Conservation (phyloP, 2,113 vertebrate species). For the Struthidea cinerea region DNA sequence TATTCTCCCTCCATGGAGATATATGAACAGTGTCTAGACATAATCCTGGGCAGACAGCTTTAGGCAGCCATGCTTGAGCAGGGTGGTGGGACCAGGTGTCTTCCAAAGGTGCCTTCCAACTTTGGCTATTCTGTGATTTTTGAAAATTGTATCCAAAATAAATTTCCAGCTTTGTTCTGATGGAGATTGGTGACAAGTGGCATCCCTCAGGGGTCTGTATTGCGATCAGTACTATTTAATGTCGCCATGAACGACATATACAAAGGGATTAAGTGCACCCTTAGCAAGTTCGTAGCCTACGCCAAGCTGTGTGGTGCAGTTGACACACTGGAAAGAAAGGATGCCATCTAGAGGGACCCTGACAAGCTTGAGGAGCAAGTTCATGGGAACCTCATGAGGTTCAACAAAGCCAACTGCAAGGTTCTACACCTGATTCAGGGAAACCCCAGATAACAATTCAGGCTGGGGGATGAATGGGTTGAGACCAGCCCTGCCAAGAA, state of each 20-base stretch:
- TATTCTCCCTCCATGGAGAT: neutral
- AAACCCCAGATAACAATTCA: neutral
- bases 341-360: neutral
- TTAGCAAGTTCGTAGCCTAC: neutral
- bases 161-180: neutral
- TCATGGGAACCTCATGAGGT: neutral
- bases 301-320: neutral
- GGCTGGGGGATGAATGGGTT: neutral
- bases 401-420: neutral
- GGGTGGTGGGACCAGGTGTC: neutral
- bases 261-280: neutral
- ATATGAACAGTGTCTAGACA: neutral
- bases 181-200: neutral
- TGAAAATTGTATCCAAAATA: neutral
- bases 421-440: neutral
- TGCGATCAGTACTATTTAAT: neutral
- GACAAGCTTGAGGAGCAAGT: neutral
- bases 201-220: accelerated
- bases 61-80: neutral
- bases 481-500: neutral
- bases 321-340: neutral
- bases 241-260: neutral
- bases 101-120: neutral
- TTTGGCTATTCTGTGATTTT: neutral
- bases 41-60: neutral